These are phyloP conservation scores for Ictalurus punctatus DNA, from an alignment of 2,113 vertebrate genomes.

Conservation along the genomic window DNA sequence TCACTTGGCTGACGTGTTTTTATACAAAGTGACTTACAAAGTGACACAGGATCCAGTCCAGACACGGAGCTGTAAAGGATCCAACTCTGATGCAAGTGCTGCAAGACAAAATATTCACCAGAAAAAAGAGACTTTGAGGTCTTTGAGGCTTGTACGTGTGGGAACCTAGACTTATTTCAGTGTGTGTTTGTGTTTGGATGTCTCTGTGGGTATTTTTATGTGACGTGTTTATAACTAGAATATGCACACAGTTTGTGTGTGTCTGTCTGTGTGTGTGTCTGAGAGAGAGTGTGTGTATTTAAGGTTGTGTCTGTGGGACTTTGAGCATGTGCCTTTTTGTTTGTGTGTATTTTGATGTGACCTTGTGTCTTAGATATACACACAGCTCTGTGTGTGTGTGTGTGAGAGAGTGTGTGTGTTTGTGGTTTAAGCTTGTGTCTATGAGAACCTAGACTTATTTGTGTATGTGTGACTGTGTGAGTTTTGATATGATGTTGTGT, in stretches of 20 bases:
- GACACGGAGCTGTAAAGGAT: conserved; percentile 2
- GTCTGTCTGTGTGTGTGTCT: background rate
- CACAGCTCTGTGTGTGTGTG: background rate
- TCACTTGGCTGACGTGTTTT: background rate
- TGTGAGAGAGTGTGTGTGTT: background rate
- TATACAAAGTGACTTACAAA: conserved; percentile 14
- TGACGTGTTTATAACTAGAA: background rate
- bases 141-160: conserved; percentile 13
- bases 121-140: background rate
- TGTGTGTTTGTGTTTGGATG: background rate
- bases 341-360: background rate
- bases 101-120: background rate
- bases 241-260: background rate
- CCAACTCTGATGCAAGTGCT: background rate
- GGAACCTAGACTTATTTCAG: conserved; percentile 10
- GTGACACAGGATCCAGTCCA: background rate
- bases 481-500: conserved; percentile 34
- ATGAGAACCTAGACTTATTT: background rate
- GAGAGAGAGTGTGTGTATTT: background rate
- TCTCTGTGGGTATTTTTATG: background rate
- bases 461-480: conserved; percentile 33
- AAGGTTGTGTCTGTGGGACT: background rate
- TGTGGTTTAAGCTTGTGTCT: background rate
- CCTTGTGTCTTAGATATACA: background rate
- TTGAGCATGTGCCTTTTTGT: background rate